These are phyloP conservation scores for Gibbula magus DNA, from an alignment of 2,888 invertebrate genomes.

Conservation along the genomic window DNA sequence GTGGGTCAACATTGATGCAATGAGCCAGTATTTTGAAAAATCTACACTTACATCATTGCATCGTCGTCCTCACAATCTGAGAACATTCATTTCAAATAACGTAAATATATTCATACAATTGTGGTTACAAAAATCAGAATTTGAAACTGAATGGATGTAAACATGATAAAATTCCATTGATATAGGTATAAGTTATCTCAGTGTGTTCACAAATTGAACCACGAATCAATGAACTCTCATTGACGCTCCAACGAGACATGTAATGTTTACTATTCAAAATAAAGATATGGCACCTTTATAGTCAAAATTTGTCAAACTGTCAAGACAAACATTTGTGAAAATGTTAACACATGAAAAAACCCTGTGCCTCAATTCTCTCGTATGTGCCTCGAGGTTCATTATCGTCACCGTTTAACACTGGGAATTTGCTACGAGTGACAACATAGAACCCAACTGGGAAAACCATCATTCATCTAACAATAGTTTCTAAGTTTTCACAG, in stretches of 20 bases:
- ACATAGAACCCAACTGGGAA: not conserved
- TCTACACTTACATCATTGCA: not conserved
- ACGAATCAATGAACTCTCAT: no score
- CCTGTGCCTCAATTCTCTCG: slow-evolving; percentile 14
- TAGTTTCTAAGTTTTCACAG: not conserved
- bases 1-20: not conserved
- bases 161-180: no score
- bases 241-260: no score
- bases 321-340: not conserved
- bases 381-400: not conserved
- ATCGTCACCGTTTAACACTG: not conserved
- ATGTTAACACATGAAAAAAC: slow-evolving; percentile 3
- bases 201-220: no score
- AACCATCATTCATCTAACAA: not conserved
- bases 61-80: not conserved
- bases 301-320: not conserved
- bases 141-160: not conserved
- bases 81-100: not conserved
- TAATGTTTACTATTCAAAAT: no score
- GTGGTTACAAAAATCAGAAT: not conserved
- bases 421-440: not conserved
- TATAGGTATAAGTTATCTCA: no score
- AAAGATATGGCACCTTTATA: no score
- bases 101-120: no score
- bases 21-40: not conserved